Evolutionary conservation across 2,797 vertebrate species (phyloP), one percentile per base, ranked within the genome.

Genomic region (Craterocephalus amniculus): DNA sequence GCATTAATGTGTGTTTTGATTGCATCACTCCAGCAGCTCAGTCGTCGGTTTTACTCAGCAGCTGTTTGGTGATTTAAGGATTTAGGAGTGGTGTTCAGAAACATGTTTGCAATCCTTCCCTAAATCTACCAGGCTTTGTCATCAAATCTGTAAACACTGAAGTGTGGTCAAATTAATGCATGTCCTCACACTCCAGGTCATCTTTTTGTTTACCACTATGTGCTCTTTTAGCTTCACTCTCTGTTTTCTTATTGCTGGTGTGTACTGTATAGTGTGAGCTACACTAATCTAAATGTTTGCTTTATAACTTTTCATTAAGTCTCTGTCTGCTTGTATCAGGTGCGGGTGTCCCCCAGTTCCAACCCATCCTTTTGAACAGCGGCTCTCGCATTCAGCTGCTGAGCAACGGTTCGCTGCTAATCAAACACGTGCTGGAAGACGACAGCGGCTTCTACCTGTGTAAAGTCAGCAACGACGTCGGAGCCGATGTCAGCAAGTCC

Each of bases 401-500:
- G 80, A 96, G 94, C 74, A 98, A 97, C 3, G 98, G 98, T 26
- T 99, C 98, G 2, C 85, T 99, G 90, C 89, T 99, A 76, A 99
- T 99, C 83, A 99, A 99, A 84, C 98, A 99, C 0, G 97, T 99
- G 40, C 94, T 99, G 91, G 97, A 99, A 81, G 98, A 99, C 74
- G 98, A 99, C 94, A 97, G 95, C 52, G 98, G 98, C 88, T 99
- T 98, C 94, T 99, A 99, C 94, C 96, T 99, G 91, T 99, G 98
- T 94, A 99, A 99, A 93, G 98, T 99, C 97, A 99, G 97, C 96
- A 99, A 99, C 91, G 97, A 99, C 89, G 98, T 99, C 93, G 98
- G 97, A 92, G 97, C 98, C 60, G 98, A 99, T 90, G 97, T 99
- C 96, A 99, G 98, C 98, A 99, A 99, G 95, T 99, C 97, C 96